These are phyloP conservation scores for Conops quadrifasciatus DNA, from an alignment of 2,888 invertebrate genomes.

Conservation along the genomic window DNA sequence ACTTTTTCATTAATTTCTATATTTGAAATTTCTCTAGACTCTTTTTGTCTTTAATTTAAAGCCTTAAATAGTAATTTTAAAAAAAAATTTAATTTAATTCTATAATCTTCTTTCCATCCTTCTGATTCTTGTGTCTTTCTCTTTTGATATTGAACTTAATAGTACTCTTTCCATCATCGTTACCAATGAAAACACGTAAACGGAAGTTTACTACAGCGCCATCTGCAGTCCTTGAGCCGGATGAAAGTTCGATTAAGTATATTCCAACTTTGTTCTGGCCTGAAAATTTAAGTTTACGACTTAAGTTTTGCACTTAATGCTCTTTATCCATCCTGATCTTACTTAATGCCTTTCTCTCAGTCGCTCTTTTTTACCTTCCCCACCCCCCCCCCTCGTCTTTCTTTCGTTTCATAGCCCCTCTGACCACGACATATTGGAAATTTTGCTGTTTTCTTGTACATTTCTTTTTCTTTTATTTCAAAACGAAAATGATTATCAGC, in stretches of 20 bases:
- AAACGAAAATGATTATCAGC: too few species aligned
- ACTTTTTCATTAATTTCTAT: too few species aligned
- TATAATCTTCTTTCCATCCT: neutral
- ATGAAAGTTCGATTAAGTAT: conserved; percentile 17
- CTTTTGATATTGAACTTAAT: too few species aligned
- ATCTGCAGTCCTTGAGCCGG: conserved; percentile 10
- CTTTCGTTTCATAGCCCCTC: too few species aligned
- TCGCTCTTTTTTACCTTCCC: neutral
- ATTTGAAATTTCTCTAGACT: too few species aligned
- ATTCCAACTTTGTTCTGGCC: conserved; percentile 12
- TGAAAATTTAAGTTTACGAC: conserved; percentile 15
- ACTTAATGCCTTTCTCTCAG: neutral
- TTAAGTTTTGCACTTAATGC: conserved; percentile 22
- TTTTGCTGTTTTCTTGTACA: conserved; percentile 11
- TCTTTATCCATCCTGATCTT: conserved; percentile 1
- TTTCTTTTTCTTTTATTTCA: neutral
- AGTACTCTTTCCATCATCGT: too few species aligned
- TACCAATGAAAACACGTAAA: too few species aligned
- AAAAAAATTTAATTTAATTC: too few species aligned
- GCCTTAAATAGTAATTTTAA: too few species aligned
- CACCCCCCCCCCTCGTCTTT: neutral
- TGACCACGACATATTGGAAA: too few species aligned
- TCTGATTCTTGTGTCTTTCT: too few species aligned
- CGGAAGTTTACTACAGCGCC: neutral
- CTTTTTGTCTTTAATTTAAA: too few species aligned